Conservation (phyloP, 2,888 invertebrate species). For the Drosophila mulleri region DNA sequence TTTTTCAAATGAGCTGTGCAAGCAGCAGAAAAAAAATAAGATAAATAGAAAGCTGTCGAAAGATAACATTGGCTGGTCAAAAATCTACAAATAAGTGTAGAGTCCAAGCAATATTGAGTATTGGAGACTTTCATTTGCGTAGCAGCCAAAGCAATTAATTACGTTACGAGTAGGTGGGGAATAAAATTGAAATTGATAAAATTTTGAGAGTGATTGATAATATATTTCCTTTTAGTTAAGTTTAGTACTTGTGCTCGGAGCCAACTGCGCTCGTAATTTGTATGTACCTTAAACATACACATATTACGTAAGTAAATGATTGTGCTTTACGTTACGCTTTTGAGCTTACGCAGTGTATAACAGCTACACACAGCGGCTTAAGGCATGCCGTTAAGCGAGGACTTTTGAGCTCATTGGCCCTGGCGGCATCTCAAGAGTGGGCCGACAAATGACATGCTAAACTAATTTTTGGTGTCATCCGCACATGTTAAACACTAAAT, state of each 20-base stretch:
- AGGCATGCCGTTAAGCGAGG: conserved; percentile 13
- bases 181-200: no score
- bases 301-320: not conserved
- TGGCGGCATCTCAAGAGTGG: conserved; percentile 21
- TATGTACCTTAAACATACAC: not conserved
- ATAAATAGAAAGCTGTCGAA: not conserved
- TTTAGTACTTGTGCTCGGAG: not conserved
- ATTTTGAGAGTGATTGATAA: no score
- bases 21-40: not conserved
- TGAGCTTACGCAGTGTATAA: conserved; percentile 22
- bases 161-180: no score
- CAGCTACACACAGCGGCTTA: conserved; percentile 4
- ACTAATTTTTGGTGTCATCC: conserved; percentile 74
- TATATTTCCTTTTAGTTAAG: not conserved
- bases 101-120: not conserved
- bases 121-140: not conserved
- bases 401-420: conserved; percentile 36
- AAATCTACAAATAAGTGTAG: not conserved
- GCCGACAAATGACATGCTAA: conserved; percentile 69
- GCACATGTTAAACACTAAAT: conserved; percentile 66
- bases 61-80: not conserved
- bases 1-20: not conserved
- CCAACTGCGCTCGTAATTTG: not conserved
- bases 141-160: not conserved
- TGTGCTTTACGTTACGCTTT: conserved; percentile 9